Base-by-base conservation (phyloP, 2,888 invertebrate genomes). In the Neoascia interrupta region DNA sequence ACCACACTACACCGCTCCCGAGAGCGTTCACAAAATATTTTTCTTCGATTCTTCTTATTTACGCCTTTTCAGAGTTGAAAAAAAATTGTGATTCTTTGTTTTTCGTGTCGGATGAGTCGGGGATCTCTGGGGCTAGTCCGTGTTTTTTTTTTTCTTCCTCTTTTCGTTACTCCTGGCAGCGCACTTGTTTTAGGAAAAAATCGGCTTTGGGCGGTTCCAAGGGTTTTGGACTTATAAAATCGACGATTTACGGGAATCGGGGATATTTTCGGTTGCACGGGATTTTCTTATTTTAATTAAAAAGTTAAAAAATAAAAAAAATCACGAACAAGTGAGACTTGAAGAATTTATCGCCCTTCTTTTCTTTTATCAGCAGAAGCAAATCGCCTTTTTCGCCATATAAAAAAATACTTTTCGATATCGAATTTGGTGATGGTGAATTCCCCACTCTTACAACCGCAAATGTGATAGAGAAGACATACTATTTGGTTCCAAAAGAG, bases 161-260 rank as follows among this genome's bases (percentile, higher is more conserved):
- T 53, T 53, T 64, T 39, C 26, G 54, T 72, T 53, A 61, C 49
- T 69, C 56, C 53, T 76, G 58, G 63, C 53, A 76, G 70, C 60
- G 64, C 76, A 76, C 64, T 76, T 64, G 72, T 60, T 76, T 72
- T 58, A 23, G 47, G 37, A 72, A 76, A 72, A 66, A 6, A 58
- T 60, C 64, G 64, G 64, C 60, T 72, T 70, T 64, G 76, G 76
- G 76, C 76, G 76, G 76, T 76, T 72, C 76, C 76, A 76, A 70
- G 72, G 39, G 37, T 60, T 76, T 47, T 36, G 51, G 13, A 63
- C 45, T 60, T 31, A 34, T 58, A 39, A 26, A 66, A 66, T 60
- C 61, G 64, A 60, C 51, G 19, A 18, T 53, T 34, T 47, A 13
- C n/a, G 13, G 47, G 56, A 43, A 39, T 37, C 51, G 19, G 54